These are phyloP conservation scores for Fragum fragum DNA, from an alignment of 2,888 invertebrate genomes.

Conservation along the genomic window DNA sequence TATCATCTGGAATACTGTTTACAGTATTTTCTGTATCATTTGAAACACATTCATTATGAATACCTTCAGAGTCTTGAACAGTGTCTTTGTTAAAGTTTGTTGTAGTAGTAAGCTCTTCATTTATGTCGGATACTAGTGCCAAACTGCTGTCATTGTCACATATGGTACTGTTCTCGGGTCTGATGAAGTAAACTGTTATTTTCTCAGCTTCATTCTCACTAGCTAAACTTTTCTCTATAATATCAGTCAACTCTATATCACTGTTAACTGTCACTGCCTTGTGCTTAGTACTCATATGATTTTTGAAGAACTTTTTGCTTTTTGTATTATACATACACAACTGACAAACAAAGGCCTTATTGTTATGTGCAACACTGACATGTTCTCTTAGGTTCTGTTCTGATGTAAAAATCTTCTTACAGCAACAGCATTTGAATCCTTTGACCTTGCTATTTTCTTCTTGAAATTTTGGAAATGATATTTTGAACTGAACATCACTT, in stretches of 20 bases:
- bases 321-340: slow-evolving; percentile 37
- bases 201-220: not conserved
- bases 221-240: not conserved
- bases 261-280: not conserved
- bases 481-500: slow-evolving; percentile 33
- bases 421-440: slow-evolving; percentile 34
- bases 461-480: slow-evolving; percentile 29
- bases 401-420: slow-evolving; percentile 19
- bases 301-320: slow-evolving; percentile 35
- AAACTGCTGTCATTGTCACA: no score
- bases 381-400: slow-evolving; percentile 21
- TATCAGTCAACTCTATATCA: slow-evolving; percentile 1
- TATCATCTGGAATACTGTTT: not conserved
- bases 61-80: no score
- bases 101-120: no score
- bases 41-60: not conserved
- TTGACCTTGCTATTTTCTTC: slow-evolving; percentile 23
- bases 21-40: not conserved
- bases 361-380: slow-evolving; percentile 15
- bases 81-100: no score
- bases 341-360: slow-evolving; percentile 6
- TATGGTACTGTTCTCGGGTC: not conserved
- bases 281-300: slow-evolving; percentile 31
- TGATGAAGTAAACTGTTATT: slow-evolving; percentile 2
- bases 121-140: no score